Percentiles rank a stretch among this genome's conserved stretches.
phyloP scores from a whole-genome alignment of 2,888 invertebrate species.

The Bhutanitis thaidina region DNA sequence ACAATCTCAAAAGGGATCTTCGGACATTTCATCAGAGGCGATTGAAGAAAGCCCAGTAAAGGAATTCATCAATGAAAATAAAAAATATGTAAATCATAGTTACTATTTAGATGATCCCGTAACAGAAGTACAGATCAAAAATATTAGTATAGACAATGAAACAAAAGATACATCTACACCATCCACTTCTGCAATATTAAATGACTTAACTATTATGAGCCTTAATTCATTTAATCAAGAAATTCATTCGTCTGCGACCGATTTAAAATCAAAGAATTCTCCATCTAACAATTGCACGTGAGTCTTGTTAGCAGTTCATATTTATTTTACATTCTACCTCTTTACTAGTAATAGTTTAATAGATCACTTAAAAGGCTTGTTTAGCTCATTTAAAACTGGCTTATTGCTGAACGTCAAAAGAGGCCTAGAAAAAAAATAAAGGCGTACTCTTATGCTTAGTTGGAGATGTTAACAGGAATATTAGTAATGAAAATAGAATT shows the following conservation, averaged over 20 bases:
- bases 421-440: too few species aligned
- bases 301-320: not conserved
- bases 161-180: conserved; percentile 33
- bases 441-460: too few species aligned
- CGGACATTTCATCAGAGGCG: conserved; percentile 19
- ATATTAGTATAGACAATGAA: conserved; percentile 33
- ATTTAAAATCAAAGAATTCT: conserved; percentile 25
- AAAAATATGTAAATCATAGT: conserved; percentile 50
- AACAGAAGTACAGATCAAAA: conserved; percentile 49
- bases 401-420: too few species aligned
- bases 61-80: conserved; percentile 32
- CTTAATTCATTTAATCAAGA: conserved; percentile 4
- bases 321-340: conserved; percentile 5
- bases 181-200: conserved; percentile 42
- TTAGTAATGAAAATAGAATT: too few species aligned
- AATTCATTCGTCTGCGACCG: conserved; percentile 27
- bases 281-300: conserved; percentile 12
- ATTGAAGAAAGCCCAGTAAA: conserved; percentile 13
- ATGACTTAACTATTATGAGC: conserved; percentile 31
- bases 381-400: too few species aligned
- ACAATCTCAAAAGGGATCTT: conserved; percentile 1
- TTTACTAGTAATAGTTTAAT: too few species aligned
- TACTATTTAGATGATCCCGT: conserved; percentile 58
- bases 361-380: too few species aligned
- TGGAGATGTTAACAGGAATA: too few species aligned